Percentiles rank a stretch among this genome's conserved stretches.
phyloP scores from a whole-genome alignment of 2,113 vertebrate genomes.

The Hydrochoerus hydrochaeris region DNA sequence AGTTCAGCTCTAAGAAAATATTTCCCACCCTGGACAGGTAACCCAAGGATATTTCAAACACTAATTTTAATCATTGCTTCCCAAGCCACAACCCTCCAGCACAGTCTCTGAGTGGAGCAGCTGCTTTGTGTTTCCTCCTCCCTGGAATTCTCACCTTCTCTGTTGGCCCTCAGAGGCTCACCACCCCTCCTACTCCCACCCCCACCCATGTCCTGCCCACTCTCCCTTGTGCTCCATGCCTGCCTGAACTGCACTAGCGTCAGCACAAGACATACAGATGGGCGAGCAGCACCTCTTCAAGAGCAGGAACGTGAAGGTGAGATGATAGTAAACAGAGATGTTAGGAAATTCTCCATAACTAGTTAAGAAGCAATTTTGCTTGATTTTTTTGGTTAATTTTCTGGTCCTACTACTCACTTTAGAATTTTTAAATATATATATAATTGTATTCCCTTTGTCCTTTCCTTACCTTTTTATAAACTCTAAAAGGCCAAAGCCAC shows the following conservation, averaged over 20 bases:
- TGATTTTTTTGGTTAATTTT: constrained; percentile 2
- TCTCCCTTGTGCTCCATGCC: neutral
- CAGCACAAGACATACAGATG: neutral
- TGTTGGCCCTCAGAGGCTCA: neutral
- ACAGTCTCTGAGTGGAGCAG: neutral
- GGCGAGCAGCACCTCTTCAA: neutral
- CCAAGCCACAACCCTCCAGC: neutral
- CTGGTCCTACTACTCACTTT: neutral
- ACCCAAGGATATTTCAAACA: constrained; percentile 15
- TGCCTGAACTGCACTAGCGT: neutral
- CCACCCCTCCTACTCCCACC: neutral
- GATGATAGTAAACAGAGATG: neutral
- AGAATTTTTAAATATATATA: neutral
- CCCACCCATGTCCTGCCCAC: neutral
- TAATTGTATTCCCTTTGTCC: neutral
- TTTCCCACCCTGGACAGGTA: neutral
- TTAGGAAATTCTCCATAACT: constrained; percentile 23
- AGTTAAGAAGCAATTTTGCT: neutral
- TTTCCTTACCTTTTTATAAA: constrained; percentile 1
- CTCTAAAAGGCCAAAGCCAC: neutral
- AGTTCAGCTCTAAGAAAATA: neutral
- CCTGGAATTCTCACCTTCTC: neutral
- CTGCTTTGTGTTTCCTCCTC: neutral
- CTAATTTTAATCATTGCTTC: constrained; percentile 5
- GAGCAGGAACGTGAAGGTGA: neutral